Conservation (phyloP, 2,888 invertebrate species). For the Diogma glabrata region DNA sequence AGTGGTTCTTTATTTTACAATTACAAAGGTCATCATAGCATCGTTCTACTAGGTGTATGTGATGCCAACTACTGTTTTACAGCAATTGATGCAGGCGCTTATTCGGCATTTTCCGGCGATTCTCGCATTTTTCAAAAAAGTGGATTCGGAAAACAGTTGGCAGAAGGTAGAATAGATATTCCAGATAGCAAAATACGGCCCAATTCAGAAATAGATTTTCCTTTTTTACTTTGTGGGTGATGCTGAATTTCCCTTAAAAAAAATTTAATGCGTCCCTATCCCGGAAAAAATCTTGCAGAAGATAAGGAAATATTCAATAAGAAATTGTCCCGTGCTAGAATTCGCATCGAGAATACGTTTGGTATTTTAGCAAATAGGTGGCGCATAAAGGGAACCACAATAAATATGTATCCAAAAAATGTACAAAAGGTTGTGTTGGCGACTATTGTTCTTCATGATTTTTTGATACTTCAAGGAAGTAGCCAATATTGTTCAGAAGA, state of each 20-base stretch:
- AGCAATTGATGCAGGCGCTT: not conserved
- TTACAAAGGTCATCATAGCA: not conserved
- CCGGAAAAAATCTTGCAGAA: slow-evolving; percentile 8
- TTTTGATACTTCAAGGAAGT: slow-evolving; percentile 6
- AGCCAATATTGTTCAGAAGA: not conserved
- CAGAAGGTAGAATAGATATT: not conserved
- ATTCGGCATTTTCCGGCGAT: not conserved
- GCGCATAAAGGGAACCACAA: not conserved
- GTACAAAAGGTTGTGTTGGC: slow-evolving; percentile 13
- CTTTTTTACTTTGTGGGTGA: slow-evolving; percentile 14
- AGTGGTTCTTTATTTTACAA: not conserved
- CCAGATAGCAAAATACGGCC: not conserved
- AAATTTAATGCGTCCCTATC: slow-evolving; percentile 13
- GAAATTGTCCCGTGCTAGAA: slow-evolving; percentile 11
- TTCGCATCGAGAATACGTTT: slow-evolving; percentile 12
- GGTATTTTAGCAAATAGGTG: slow-evolving; percentile 8
- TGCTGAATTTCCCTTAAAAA: slow-evolving; percentile 12
- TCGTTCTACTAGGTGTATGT: not conserved
- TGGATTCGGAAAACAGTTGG: not conserved
- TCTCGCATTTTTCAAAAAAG: slow-evolving; percentile 1
- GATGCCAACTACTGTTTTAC: not conserved
- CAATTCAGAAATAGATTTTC: slow-evolving; percentile 2
- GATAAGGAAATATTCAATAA: slow-evolving; percentile 12
- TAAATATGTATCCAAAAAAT: not conserved
- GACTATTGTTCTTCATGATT: slow-evolving; percentile 15